Conservation (phyloP, 2,797 vertebrate species). For the Galagoides demidoff region DNA sequence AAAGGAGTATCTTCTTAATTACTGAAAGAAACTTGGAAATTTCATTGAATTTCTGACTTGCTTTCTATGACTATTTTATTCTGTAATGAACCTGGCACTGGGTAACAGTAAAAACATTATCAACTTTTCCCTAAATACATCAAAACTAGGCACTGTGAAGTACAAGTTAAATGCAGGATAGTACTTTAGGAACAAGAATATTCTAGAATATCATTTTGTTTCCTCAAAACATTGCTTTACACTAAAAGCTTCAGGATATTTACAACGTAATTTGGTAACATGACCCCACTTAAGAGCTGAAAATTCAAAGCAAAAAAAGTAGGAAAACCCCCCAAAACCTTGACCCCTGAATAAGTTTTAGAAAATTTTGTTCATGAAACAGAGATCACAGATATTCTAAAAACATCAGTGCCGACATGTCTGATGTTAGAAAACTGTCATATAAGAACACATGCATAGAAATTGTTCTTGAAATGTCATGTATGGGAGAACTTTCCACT, state of each 20-base stretch:
- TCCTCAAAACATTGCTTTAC: constrained; percentile 20
- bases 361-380: constrained; percentile 70
- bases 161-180: neutral
- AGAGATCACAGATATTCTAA: constrained; percentile 68
- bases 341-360: neutral
- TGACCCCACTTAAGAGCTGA: neutral
- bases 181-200: constrained; percentile 47
- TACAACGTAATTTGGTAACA: constrained; percentile 57
- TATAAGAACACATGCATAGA: constrained; percentile 48
- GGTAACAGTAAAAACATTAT: neutral
- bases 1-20: constrained; percentile 51
- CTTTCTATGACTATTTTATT: constrained; percentile 54
- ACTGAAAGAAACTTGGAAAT: neutral
- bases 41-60: constrained; percentile 11
- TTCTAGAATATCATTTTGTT: neutral
- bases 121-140: constrained; percentile 56
- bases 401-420: constrained; percentile 54
- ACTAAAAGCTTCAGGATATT: constrained; percentile 60
- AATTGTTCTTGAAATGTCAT: constrained; percentile 60
- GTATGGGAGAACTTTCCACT: neutral
- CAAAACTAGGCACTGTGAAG: constrained; percentile 27
- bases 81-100: constrained; percentile 33
- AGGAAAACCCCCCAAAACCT: neutral
- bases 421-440: constrained; percentile 66
- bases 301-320: constrained; percentile 43